Base-by-base conservation (phyloP, 2,888 invertebrate species). In the Pecten maximus region DNA sequence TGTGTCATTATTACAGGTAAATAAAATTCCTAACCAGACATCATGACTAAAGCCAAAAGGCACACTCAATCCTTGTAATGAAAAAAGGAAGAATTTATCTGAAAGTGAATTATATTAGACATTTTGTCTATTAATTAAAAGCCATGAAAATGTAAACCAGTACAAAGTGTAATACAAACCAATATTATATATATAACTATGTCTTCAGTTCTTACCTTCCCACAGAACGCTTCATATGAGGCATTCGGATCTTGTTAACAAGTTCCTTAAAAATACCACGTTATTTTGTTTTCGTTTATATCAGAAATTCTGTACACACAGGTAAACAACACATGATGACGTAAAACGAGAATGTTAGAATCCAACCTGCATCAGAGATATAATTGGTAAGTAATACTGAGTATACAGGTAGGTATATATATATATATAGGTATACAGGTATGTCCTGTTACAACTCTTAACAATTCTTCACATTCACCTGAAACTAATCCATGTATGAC, bases 401-500 rank as follows among this genome's bases (percentile, higher is more conserved):
- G 44, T 44, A 44, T 10, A 60, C 28, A 8, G 28, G 8, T 35
- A 44, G 44, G 44, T 44, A 44, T 44, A 15, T 60, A 60, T 60
- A n/a, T n/a, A 60, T 23, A 35, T 28, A 6, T 23, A 54, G 28
- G 15, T 74, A 74, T 35, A 74, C 74, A 74, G 74, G 74, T 74
- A 74, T 28, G 23, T 54, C 23, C n/a, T n/a, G 12, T 54, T 3
- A 54, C 54, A 54, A 54, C 19, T 19, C 44, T n/a, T 23, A 60
- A n/a, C 60, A 1, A 60, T 60, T 60, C 60, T 16, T n/a, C 23
- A 60, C 60, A 60, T 60, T 60, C 60, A 60, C 60, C 60, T n/a
- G 35, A 35, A 54, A 74, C 74, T 74, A 74, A 74, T 74, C 74
- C 74, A 74, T 12, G 74, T 74, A 74, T 74, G 74, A 74, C 74